phyloP scores from a whole-genome alignment of 2,888 invertebrate genomes.

The Tetanocera ferruginea region DNA sequence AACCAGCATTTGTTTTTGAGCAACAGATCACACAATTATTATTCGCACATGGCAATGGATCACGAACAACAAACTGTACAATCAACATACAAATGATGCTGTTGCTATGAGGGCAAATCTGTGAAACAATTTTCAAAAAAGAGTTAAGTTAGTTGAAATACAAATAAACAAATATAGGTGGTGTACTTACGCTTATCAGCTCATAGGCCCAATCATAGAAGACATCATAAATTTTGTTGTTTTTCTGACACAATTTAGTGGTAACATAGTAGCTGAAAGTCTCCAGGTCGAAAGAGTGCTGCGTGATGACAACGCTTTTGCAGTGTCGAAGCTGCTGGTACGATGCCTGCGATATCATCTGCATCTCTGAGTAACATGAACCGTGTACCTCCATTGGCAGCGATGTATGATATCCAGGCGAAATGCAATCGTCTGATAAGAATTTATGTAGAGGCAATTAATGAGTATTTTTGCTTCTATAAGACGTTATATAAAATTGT shows the following conservation, averaged over 20 bases:
- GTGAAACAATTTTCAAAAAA: neutral
- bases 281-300: slow-evolving; percentile 69
- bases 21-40: slow-evolving; percentile 66
- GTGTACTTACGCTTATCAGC: slow-evolving; percentile 60
- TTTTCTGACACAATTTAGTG: slow-evolving; percentile 68
- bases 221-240: slow-evolving; percentile 69
- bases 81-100: slow-evolving; percentile 66
- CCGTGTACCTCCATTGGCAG: slow-evolving; percentile 70
- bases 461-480: too few relatives aligned
- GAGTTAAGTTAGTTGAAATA: neutral
- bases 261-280: slow-evolving; percentile 69
- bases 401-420: slow-evolving; percentile 69
- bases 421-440: slow-evolving; percentile 67
- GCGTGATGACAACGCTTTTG: slow-evolving; percentile 67
- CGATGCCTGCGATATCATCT: slow-evolving; percentile 69
- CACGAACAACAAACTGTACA: slow-evolving; percentile 69
- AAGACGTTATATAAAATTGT: too few relatives aligned
- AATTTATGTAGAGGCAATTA: too few relatives aligned
- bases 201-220: slow-evolving; percentile 70
- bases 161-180: neutral
- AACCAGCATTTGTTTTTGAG: slow-evolving; percentile 60
- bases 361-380: slow-evolving; percentile 70
- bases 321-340: slow-evolving; percentile 65
- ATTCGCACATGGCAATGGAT: slow-evolving; percentile 58
- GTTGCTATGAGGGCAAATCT: slow-evolving; percentile 67